These are phyloP conservation scores for Autographa pulchrina DNA, from an alignment of 2,888 invertebrate species.

Conservation along the genomic window DNA sequence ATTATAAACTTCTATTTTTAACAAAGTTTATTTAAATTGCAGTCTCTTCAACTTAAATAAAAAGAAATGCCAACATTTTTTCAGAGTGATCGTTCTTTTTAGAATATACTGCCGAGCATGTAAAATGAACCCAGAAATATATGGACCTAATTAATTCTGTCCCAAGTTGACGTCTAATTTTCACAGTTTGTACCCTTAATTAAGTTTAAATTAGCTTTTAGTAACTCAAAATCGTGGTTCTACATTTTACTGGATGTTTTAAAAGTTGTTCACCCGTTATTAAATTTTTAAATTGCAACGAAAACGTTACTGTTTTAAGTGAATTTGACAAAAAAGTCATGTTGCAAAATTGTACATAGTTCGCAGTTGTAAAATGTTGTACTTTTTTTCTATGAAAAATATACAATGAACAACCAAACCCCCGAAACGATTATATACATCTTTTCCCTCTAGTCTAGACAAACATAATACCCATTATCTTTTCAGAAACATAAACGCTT, in stretches of 20 bases:
- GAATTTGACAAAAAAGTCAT: too few species aligned
- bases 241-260: not conserved
- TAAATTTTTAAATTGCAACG: not conserved
- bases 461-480: slow-evolving; percentile 12
- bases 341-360: too few species aligned
- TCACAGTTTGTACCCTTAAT: slow-evolving; percentile 28
- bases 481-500: slow-evolving; percentile 21
- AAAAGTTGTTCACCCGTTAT: not conserved
- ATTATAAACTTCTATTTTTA: slow-evolving; percentile 20
- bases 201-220: slow-evolving; percentile 24
- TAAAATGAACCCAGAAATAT: slow-evolving; percentile 22
- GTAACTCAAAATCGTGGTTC: not conserved
- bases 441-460: not conserved
- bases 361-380: too few species aligned
- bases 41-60: not conserved
- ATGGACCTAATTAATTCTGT: slow-evolving; percentile 27
- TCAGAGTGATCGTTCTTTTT: slow-evolving; percentile 1
- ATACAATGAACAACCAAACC: not conserved
- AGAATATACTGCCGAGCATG: slow-evolving; percentile 6
- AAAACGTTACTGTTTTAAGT: too few species aligned
- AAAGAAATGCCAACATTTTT: not conserved
- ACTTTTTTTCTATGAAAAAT: too few species aligned
- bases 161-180: slow-evolving; percentile 8
- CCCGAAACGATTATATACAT: not conserved
- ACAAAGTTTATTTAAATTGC: slow-evolving; percentile 27